Conservation (phyloP, 2,113 vertebrate genomes). For the Dendropsophus ebraccatus region DNA sequence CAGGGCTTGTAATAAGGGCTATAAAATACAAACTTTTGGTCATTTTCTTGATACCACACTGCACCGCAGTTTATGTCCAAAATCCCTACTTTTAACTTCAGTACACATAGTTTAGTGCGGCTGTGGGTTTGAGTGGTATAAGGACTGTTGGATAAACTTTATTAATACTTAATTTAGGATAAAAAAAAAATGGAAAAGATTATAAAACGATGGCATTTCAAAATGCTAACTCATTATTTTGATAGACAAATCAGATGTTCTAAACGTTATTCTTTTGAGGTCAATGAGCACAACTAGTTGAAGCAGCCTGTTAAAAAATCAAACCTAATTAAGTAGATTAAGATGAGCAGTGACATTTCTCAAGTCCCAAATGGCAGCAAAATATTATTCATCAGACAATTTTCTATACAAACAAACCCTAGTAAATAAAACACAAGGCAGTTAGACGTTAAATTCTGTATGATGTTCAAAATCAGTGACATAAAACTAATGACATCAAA, state of each 20-base stretch:
- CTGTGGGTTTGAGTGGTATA: too few species aligned
- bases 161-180: background rate
- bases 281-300: slow-evolving; percentile 13
- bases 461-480: background rate
- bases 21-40: too few species aligned
- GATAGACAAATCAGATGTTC: background rate
- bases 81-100: too few species aligned
- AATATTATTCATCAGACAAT: slow-evolving; percentile 41
- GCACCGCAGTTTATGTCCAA: too few species aligned
- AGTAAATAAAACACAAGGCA: slow-evolving; percentile 40
- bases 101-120: too few species aligned
- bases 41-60: too few species aligned
- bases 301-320: slow-evolving; percentile 24
- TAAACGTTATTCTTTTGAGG: slow-evolving; percentile 38
- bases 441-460: background rate
- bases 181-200: too few species aligned
- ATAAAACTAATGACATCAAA: background rate
- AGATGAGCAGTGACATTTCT: slow-evolving; percentile 51
- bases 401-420: slow-evolving; percentile 36
- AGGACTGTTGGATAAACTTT: background rate
- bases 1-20: too few species aligned
- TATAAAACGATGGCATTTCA: background rate
- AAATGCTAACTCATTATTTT: slow-evolving; percentile 23
- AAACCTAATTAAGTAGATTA: slow-evolving; percentile 53
- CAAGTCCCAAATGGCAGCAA: slow-evolving; percentile 37